These are phyloP conservation scores for Trichomalopsis sarcophagae DNA, from an alignment of 1,140 invertebrate species.

Conservation along the genomic window DNA sequence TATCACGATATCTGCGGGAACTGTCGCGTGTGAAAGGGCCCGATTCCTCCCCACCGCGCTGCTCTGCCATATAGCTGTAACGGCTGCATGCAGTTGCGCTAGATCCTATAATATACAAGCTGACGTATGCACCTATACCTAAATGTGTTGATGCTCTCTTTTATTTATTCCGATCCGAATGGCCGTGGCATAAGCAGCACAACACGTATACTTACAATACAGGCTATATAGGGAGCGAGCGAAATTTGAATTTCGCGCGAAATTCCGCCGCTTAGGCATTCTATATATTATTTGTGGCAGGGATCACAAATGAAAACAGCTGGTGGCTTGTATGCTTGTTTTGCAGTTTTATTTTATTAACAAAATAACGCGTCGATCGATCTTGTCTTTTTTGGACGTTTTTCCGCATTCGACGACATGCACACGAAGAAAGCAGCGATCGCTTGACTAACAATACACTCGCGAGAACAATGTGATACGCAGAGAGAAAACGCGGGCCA, in stretches of 20 bases:
- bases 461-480: neutral
- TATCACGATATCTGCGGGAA: neutral
- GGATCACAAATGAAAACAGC: neutral
- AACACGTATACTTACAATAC: too few relatives aligned
- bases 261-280: neutral
- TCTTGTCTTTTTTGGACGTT: neutral
- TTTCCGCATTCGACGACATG: too few relatives aligned
- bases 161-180: neutral
- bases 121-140: neutral
- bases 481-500: neutral
- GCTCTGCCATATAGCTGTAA: neutral
- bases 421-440: too few relatives aligned
- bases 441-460: neutral
- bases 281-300: too few relatives aligned
- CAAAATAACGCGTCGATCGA: neutral
- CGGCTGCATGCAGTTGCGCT: neutral
- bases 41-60: neutral
- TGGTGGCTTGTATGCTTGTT: neutral
- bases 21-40: conserved; percentile 2
- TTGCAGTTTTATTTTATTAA: neutral
- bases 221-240: too few relatives aligned
- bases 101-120: neutral
- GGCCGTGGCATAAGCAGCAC: too few relatives aligned
- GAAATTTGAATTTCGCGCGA: neutral
- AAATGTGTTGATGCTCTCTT: neutral